Percentiles rank a stretch among this genome's conserved stretches.
These are phyloP conservation scores for Thalassoma bifasciatum DNA, from an alignment of 2,113 vertebrate species.

Conservation along the genomic window DNA sequence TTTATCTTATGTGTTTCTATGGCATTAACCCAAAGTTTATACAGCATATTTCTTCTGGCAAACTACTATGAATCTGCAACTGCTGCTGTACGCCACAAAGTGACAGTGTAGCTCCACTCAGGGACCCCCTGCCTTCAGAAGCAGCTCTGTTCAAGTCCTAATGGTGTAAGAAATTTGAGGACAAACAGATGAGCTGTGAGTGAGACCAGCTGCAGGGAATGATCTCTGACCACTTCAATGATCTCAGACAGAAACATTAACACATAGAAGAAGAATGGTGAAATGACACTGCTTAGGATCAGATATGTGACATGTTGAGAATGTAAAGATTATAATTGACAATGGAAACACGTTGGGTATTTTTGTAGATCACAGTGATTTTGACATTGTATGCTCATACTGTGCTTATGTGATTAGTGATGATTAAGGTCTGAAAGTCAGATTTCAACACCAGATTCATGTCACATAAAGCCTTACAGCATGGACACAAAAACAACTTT, in stretches of 20 bases:
- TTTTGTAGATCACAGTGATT: conserved; percentile 22
- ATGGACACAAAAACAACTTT: too few relatives aligned
- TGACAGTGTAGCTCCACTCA: conserved; percentile 40
- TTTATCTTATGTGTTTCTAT: background rate
- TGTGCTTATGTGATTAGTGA: conserved; percentile 29
- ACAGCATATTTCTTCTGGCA: background rate
- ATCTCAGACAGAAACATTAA: conserved; percentile 38
- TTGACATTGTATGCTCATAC: conserved; percentile 6
- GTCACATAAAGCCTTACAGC: background rate
- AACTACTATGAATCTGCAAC: conserved; percentile 42
- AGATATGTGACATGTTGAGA: conserved; percentile 57
- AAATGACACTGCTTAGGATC: conserved; percentile 50
- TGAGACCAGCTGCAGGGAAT: conserved; percentile 57
- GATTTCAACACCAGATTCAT: conserved; percentile 37
- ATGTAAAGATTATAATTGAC: conserved; percentile 30
- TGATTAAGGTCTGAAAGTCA: conserved; percentile 33
- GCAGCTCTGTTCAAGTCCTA: conserved; percentile 12
- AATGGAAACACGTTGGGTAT: conserved; percentile 38
- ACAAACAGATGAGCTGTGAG: conserved; percentile 47
- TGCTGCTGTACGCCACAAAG: conserved; percentile 36
- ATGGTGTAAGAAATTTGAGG: conserved; percentile 30
- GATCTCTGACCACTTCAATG: conserved; percentile 57
- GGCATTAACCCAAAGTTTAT: background rate
- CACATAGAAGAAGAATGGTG: conserved; percentile 29
- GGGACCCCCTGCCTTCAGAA: conserved; percentile 4